Base-by-base conservation (phyloP, 2,113 vertebrate species). In the Thalassoma bifasciatum region DNA sequence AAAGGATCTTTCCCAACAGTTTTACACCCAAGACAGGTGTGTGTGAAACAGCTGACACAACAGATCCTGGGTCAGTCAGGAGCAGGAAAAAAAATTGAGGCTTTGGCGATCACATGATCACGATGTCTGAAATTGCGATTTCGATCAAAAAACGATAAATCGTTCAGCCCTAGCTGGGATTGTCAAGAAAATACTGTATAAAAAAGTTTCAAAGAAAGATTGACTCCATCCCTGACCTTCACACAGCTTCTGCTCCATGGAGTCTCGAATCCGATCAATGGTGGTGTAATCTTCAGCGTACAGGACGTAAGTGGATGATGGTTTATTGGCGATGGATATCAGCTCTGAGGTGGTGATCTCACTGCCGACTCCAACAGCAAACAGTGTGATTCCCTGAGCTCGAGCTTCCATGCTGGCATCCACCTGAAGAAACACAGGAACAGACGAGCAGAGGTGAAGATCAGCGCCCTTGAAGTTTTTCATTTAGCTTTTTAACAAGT, bases 221-320 rank as follows among this genome's bases (percentile, higher is more conserved):
- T 2, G 36, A 14, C 3, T 7, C 0, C 2, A 13, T 8, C 37
- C 17, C 75, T 3, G 68, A 95, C 94, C 94, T 90, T 95, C 94
- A 82, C 94, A 95, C 23, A 95, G 90, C 66, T 92, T 95, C 75
- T 95, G 94, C 62, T 94, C 84, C 94, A 95, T 94, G 24, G 92
- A 87, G 5, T 94, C 94, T 40, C 92, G 87, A 40, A 95, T 94
- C 2, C 83, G 91, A 19, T 91, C 90, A 1, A 95, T 95, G 78
- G 88, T 93, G 51, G 90, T 93, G 73, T 95, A 95, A 83, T 95
- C 93, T 56, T 95, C 89, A 1, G 94, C 93, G 26, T 92, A 93
- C 14, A 95, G 83, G 22, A 95, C 93, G 8, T 95, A 95, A 13
- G 88, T 86, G 3, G 91, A 87, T 12, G 91, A 79, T 0, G 94